Evolutionary conservation across 2,888 invertebrate species (phyloP).

Genomic region (Venusia cambrica): DNA sequence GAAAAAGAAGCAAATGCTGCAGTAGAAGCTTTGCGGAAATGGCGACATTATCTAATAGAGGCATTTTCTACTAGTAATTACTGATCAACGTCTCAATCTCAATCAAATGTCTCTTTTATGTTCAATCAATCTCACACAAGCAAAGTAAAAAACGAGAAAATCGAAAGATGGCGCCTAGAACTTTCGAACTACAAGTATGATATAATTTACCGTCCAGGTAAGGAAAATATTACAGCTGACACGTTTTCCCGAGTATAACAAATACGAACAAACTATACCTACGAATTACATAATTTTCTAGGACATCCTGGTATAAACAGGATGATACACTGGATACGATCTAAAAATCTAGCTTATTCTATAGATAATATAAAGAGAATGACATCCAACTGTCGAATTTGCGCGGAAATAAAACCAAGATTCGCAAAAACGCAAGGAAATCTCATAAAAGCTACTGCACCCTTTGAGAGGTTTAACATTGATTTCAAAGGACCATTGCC

Average conservation of each 20-base stretch:
- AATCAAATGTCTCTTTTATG: no score
- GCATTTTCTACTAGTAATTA: slow-evolving; percentile 12
- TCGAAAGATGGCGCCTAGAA: no score
- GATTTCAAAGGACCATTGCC: slow-evolving; percentile 2
- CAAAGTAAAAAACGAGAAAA: no score
- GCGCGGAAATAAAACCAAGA: slow-evolving; percentile 6
- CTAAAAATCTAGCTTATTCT: slow-evolving; percentile 22
- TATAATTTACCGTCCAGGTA: slow-evolving; percentile 28
- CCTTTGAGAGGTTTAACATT: slow-evolving; percentile 1
- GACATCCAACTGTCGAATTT: slow-evolving; percentile 6
- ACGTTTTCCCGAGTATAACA: slow-evolving; percentile 13
- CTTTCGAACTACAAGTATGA: slow-evolving; percentile 26
- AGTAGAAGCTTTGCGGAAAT: no score
- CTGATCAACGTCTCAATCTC: slow-evolving; percentile 25
- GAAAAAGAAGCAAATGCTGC: no score
- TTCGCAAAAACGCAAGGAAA: slow-evolving; percentile 3
- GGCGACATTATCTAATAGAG: slow-evolving; percentile 17
- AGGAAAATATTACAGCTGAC: slow-evolving; percentile 25
- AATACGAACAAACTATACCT: not conserved
- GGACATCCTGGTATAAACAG: slow-evolving; percentile 22
- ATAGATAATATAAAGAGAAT: slow-evolving; percentile 11
- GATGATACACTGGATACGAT: slow-evolving; percentile 16
- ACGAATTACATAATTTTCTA: slow-evolving; percentile 1
- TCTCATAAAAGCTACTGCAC: slow-evolving; percentile 4
- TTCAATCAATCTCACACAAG: no score